Conservation (phyloP, 1,140 invertebrate genomes). For the Leptonema lineaticorne region DNA sequence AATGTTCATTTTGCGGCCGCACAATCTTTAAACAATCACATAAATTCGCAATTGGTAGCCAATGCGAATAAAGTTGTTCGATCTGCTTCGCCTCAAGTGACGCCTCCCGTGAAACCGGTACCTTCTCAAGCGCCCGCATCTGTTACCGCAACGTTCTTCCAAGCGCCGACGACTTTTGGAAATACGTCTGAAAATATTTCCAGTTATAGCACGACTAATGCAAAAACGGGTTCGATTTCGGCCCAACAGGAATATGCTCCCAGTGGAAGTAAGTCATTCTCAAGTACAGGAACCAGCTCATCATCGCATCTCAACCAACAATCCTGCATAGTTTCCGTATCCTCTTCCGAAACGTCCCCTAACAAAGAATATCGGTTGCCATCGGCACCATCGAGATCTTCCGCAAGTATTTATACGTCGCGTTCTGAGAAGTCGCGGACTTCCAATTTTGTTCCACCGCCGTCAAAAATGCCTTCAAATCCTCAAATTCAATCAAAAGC, state of each 20-base stretch:
- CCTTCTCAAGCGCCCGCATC: conserved; percentile 52
- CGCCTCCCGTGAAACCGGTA: conserved; percentile 57
- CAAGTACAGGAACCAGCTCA: conserved; percentile 56
- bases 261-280: conserved; percentile 60
- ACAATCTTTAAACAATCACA: conserved; percentile 63
- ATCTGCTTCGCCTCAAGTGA: conserved; percentile 59
- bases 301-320: conserved; percentile 60
- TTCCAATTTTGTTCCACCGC: conserved; percentile 56
- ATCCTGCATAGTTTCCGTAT: conserved; percentile 70
- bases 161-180: conserved; percentile 60
- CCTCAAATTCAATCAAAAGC: conserved; percentile 66
- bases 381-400: conserved; percentile 47
- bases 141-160: conserved; percentile 60
- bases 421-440: conserved; percentile 54
- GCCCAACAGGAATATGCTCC: conserved; percentile 55
- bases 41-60: conserved; percentile 61
- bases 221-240: conserved; percentile 58
- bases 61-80: conserved; percentile 54
- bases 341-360: conserved; percentile 52
- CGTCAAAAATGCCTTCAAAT: conserved; percentile 53
- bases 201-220: conserved; percentile 58
- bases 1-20: conserved; percentile 67
- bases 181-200: conserved; percentile 54
- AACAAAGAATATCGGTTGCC: conserved; percentile 65
- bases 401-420: conserved; percentile 55